Base-by-base conservation (phyloP, 2,888 invertebrate species). In the Geotrupes spiniger region DNA sequence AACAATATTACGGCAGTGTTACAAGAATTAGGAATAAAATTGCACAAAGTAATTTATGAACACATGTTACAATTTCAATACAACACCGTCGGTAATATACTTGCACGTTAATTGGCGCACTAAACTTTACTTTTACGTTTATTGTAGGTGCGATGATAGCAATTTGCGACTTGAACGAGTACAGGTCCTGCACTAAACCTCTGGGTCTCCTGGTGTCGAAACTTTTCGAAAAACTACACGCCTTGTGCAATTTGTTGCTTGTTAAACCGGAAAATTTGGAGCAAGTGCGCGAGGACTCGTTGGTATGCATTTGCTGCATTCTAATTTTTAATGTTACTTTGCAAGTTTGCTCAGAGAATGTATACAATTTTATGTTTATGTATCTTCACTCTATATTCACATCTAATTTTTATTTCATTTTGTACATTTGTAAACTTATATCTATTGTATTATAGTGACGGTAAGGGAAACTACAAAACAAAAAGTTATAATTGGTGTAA, bases 161-260 rank as follows among this genome's bases (percentile, higher is more conserved):
- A 1, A 94, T 99, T 61, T 97, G 96, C 74, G 99, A 99, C 78
- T 90, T 99, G 59, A 96, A 96, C 65, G 97, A 97, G 73, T 98
- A 98, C 73, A 81, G 96, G 12, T 89, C 90, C 60, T 92, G 91
- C 67, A 87, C 85, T n/a, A 87, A 89, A 67, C 76, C 76, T 2
- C 79, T 85, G 44, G 85, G 92, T 5, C 78, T 87, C 2, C 75
- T 92, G 41, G 88, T 96, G 28, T 85, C 84, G 36, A 85, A 88
- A 49, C 77, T 97, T n/a, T 98, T 98, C 75, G 95, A 97, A 76
- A 91, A 92, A 14, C 78, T 99, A 33, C 95, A 97, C 73, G 92
- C 95, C 2, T 81, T 99, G 39, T 97, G 96, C 72, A 99, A 98
- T 76, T 79, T 99, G 49, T 78, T 99, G 56, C 80, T 96, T 36